These are phyloP conservation scores for Bryconaethiops microstoma DNA, from an alignment of 2,797 vertebrate species.

Conservation along the genomic window DNA sequence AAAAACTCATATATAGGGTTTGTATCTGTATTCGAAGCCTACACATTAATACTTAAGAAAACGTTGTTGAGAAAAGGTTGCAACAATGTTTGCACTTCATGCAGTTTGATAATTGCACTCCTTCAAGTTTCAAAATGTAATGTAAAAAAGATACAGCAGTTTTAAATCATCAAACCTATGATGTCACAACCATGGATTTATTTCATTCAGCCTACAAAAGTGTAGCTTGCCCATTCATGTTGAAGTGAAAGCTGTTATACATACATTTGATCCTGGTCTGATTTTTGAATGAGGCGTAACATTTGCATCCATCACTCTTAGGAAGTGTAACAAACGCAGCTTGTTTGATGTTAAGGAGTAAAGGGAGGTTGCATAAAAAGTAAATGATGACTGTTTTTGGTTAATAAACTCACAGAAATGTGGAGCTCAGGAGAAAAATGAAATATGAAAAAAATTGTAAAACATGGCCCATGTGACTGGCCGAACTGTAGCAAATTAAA, in stretches of 20 bases:
- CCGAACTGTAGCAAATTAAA: conserved; percentile 13
- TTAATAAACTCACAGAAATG: not conserved
- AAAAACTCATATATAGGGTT: no score
- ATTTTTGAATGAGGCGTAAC: not conserved
- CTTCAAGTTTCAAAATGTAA: no score
- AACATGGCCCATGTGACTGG: not conserved
- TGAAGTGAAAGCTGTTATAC: not conserved
- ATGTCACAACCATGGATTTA: not conserved
- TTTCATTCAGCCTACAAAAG: not conserved
- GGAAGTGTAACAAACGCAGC: not conserved
- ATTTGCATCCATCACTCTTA: not conserved
- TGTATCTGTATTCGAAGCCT: no score
- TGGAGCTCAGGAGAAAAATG: no score
- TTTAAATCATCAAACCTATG: not conserved
- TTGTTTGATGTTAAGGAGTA: not conserved
- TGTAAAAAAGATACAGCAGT: not conserved
- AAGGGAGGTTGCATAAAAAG: not conserved
- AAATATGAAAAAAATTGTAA: not conserved
- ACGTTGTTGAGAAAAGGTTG: no score
- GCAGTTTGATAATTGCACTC: no score
- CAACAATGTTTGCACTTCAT: no score
- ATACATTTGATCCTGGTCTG: no score
- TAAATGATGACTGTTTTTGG: no score
- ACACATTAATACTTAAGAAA: no score
- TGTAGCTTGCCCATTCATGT: not conserved